These are phyloP conservation scores for Tyria jacobaeae DNA, from an alignment of 2,888 invertebrate species.

Conservation along the genomic window DNA sequence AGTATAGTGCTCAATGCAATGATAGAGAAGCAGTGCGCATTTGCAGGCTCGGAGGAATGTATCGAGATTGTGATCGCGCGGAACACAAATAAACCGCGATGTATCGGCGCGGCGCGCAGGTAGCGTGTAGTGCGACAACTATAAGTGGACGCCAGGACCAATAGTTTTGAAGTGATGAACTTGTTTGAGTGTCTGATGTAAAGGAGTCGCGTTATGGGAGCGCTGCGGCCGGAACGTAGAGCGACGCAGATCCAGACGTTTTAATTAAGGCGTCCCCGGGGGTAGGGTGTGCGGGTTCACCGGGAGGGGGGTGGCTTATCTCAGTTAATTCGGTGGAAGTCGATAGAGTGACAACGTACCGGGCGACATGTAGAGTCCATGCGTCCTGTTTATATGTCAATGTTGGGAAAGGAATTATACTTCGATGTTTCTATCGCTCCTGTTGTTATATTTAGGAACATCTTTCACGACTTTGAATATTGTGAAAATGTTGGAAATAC, in stretches of 20 bases:
- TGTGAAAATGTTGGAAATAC: background rate
- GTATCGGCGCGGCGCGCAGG: slow-evolving; percentile 21
- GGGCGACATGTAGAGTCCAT: slow-evolving; percentile 1
- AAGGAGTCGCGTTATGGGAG: slow-evolving; percentile 24
- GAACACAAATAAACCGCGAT: slow-evolving; percentile 45
- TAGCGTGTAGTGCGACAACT: slow-evolving; percentile 16
- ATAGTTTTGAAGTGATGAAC: background rate
- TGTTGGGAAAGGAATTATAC: background rate
- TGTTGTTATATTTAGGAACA: too few relatives aligned
- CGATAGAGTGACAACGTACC: slow-evolving; percentile 39
- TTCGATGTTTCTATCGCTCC: background rate
- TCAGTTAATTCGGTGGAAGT: slow-evolving; percentile 55
- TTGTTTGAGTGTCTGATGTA: background rate
- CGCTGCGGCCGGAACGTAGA: slow-evolving; percentile 23
- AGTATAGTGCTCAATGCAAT: background rate
- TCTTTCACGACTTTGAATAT: too few relatives aligned
- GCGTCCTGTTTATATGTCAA: background rate
- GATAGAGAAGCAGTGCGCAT: slow-evolving; percentile 4
- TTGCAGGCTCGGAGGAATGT: slow-evolving; percentile 47
- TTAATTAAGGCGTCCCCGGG: slow-evolving; percentile 61
- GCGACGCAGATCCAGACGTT: slow-evolving; percentile 54
- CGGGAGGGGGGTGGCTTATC: slow-evolving; percentile 53
- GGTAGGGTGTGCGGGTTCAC: slow-evolving; percentile 23
- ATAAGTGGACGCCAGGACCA: background rate
- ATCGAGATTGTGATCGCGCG: slow-evolving; percentile 44